Base-by-base conservation (phyloP, 2,113 vertebrate species). In the Perccottus glenii region DNA sequence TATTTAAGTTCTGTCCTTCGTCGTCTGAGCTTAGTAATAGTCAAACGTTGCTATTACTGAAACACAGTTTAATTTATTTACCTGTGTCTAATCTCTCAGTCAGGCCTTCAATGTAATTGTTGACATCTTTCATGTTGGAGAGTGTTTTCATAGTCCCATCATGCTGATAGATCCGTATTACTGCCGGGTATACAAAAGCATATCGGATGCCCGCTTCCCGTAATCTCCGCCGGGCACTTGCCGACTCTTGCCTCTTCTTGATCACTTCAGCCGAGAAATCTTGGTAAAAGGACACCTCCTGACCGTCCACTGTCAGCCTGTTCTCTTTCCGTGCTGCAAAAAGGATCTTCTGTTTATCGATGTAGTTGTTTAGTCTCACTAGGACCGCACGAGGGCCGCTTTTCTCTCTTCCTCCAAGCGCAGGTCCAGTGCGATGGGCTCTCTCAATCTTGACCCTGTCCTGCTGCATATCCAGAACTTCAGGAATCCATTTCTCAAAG, bases 121-220 rank as follows among this genome's bases (percentile, higher is more conserved):
- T 14, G 10, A 35, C 33, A 33, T 53, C 51, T 11, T n/a, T 36
- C 51, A 8, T 53, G 32, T 27, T 53, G 51, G 12, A 12, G 33
- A 53, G 51, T 11, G 32, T 33, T 27, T 12, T 53, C 27, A 27
- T 9, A 12, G 32, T 53, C 33, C 51, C 51, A 53, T 53, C 33
- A 1, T 4, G 51, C 11, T 27, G 51, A 11, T 11, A 32, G 33
- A 35, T 32, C 12, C 27, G 32, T 33, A 35, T 53, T 1, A 53
- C 51, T 12, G 51, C 51, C 12, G 51, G 32, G 5, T 53, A 35
- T 0, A 36, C 32, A 7, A 53, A 53, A 11, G 51, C 51, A 9
- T 53, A 53, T 53, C 33, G 32, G 51, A 36, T 53, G 10, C 51
- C 51, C 11, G 32, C 32, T 53, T 53, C 32, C 51, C 51, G 12